Base-by-base conservation (phyloP, 2,797 vertebrate species). In the Melanotaenia boesemani region DNA sequence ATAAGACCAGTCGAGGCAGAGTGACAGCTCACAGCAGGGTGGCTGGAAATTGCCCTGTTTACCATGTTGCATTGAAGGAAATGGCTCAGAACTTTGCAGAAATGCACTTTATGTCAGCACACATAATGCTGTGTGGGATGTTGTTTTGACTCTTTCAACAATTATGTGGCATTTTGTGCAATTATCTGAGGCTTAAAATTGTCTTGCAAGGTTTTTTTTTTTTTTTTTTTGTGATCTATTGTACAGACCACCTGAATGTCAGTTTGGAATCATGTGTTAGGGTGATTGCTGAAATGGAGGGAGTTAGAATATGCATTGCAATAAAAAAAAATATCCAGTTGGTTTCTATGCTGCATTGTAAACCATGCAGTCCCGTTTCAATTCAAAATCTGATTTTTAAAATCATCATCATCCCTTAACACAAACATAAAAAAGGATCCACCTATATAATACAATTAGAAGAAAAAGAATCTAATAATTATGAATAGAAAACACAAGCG, bases 111-210 rank as follows among this genome's bases (percentile, higher is more conserved):
- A 82, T 89, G 86, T 91, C 84, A 86, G 71, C 74, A 80, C 84
- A 71, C 80, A 84, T 83, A 90, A 88, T 77, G 74, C 67, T 83
- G 86, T 79, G 87, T 92, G 82, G 85, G 89, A 78, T 85, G 83
- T 92, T 91, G 86, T 90, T 94, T 89, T 90, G 85, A 91, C 85
- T 89, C 88, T 84, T 86, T 79, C 81, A 65, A 82, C 91, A 93
- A 91, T 91, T 90, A 86, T 76, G 81, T 89, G 88, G 89, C 84
- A 91, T 91, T 93, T 91, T 69, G 79, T 76, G 84, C 85, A 91
- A 90, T 93, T 91, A 92, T 90, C 82, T 57, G 65, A 84, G 64
- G 76, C 76, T 86, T 70, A 82, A 88, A 87, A 86, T 88, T 87
- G 85, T 86, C 71, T 63, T 73, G 6, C 70, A 82, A 59, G 76